Evolutionary conservation across 2,113 vertebrate genomes (phyloP).

Genomic region (Paedocypris sp.): DNA sequence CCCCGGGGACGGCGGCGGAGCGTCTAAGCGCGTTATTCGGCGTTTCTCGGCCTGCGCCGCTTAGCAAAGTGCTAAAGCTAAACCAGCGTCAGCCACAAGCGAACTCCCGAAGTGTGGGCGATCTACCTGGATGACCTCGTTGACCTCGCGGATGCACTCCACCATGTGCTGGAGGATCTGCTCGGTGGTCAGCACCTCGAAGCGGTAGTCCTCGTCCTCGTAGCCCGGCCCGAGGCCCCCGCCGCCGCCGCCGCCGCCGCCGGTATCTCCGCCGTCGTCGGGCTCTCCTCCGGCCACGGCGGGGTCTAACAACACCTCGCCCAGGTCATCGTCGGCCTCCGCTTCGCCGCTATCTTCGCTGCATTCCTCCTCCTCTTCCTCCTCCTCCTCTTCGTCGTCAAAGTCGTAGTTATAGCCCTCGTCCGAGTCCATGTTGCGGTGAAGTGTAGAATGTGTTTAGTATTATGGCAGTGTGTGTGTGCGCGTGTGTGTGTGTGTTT

Average conservation of each 20-base stretch:
- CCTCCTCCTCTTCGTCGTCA: slow-evolving; percentile 91
- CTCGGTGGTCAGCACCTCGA: slow-evolving; percentile 93
- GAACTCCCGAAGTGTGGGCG: background rate
- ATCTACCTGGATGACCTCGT: slow-evolving; percentile 95
- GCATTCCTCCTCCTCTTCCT: slow-evolving; percentile 79
- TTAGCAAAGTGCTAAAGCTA: background rate
- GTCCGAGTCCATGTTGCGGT: slow-evolving; percentile 86
- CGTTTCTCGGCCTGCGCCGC: too few relatives aligned
- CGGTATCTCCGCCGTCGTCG: slow-evolving; percentile 77
- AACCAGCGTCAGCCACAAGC: background rate
- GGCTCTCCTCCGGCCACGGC: slow-evolving; percentile 80
- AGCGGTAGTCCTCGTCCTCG: slow-evolving; percentile 93
- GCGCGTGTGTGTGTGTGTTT: background rate
- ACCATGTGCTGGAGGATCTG: slow-evolving; percentile 99
- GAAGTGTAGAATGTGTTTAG: background rate
- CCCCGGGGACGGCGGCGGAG: too few relatives aligned
- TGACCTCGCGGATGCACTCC: slow-evolving; percentile 97
- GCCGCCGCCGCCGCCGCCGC: slow-evolving; percentile 63
- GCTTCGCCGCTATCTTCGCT: slow-evolving; percentile 89
- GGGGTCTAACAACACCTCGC: slow-evolving; percentile 90
- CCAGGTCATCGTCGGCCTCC: slow-evolving; percentile 86
- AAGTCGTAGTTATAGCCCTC: slow-evolving; percentile 96
- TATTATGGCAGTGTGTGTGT: background rate
- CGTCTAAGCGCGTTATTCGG: too few relatives aligned
- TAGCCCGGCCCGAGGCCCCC: slow-evolving; percentile 75